Evolutionary conservation across 2,797 vertebrate genomes (phyloP), one percentile per base, ranked within the genome.

Genomic region (Cirrhinus molitorella): DNA sequence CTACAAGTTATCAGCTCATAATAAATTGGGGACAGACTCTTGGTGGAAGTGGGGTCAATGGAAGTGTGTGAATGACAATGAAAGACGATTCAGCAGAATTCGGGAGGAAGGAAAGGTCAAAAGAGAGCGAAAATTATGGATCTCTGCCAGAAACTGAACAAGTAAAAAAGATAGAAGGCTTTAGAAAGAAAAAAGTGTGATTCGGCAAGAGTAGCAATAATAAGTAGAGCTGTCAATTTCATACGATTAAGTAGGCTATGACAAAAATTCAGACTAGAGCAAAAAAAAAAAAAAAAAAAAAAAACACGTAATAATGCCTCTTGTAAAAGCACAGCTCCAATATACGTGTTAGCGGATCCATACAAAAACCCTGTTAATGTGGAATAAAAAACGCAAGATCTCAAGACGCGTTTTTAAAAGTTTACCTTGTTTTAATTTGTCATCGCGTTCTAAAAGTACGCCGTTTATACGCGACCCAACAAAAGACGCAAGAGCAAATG

Each of bases 1-100:
- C 16, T 21, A 37, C 47, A 43, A 28, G n/a, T 17, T 75, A 16
- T 57, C 37, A 61, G 31, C 47, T 57, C 45, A 9, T 61, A 45
- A 45, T 71, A 49, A 31, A 81, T 70, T 59, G 13, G 14, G 59
- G 4, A 23, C 37, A 37, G 31, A 66, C 59, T 47, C 31, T 67
- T 28, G 19, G 13, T 45, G 76, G 43, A 75, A 53, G 80, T 31
- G 37, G 63, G 37, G 31, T 65, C 21, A 73, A 34, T 82, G 76
- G 72, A 83, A 67, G 67, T 21, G n/a, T 51, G 34, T 0, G n/a
- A 61, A 83, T 37, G 23, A 79, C 55, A 77, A 47, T 73, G 76
- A 83, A 77, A 61, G 55, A 86, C 47, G 49, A 87, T 23, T 85
- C 85, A 81, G 83, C 79, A 81, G 28, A 83, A 73, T 55, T 37